Percentiles rank a stretch among this genome's conserved stretches.
Evolutionary conservation across 2,113 vertebrate genomes (phyloP).

Genomic region (Meles meles): DNA sequence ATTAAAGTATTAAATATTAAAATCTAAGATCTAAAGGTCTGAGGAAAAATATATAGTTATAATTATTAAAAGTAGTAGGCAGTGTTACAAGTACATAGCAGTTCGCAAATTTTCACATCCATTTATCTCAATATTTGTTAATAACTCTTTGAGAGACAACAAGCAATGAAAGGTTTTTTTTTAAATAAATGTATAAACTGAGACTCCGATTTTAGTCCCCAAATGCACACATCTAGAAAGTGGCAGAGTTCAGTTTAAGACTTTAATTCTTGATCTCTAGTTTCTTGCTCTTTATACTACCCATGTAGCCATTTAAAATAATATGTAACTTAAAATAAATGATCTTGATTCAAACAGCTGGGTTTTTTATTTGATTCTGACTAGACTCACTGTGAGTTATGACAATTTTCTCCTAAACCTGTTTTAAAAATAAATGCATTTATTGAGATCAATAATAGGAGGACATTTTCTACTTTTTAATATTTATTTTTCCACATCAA

Average conservation of each 20-base stretch:
- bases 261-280: neutral
- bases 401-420: slow-evolving; percentile 11
- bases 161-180: neutral
- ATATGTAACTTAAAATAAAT: neutral
- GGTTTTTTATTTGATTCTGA: neutral
- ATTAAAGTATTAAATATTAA: neutral
- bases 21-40: neutral
- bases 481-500: neutral
- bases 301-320: neutral
- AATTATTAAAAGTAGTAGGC: neutral
- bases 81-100: neutral
- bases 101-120: neutral
- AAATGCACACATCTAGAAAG: neutral
- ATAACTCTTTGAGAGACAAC: neutral
- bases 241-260: neutral
- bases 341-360: neutral
- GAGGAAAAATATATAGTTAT: neutral
- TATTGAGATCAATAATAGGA: neutral
- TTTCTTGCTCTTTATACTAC: neutral
- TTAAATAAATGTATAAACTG: neutral
- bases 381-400: neutral
- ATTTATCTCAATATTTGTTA: neutral
- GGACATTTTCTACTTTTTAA: neutral
- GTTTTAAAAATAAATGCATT: neutral
- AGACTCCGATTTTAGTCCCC: neutral